Base-by-base conservation (phyloP, 2,888 invertebrate genomes). In the Eupithecia dodoneata region DNA sequence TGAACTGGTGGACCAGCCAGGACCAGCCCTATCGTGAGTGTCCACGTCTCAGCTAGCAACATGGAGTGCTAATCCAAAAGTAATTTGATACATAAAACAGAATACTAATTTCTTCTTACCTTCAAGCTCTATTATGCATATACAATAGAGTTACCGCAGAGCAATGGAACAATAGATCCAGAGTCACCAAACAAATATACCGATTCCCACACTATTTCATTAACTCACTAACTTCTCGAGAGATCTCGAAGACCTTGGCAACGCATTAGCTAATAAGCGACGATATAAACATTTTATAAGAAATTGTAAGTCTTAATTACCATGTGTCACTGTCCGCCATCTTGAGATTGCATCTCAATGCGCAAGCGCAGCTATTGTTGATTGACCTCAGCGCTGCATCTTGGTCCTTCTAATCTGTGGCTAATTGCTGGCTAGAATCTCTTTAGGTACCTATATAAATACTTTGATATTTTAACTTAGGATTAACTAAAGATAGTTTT, bases 141-240 rank as follows among this genome's bases (percentile, higher is more conserved):
- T 55, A 74, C 71, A 77, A 77, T 74, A 18, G 69, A 72, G 71
- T 52, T 47, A 72, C 72, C 52, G 45, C 42, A 59, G 72, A 66
- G 66, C 45, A 65, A 75, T 78, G 76, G 67, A 80, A 81, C 79
- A 77, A 81, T 79, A 71, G 77, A 74, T 81, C 71, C 42, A 75
- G 74, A 81, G 76, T 77, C 81, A 70, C 76, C 81, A 75, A 82
- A 82, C 82, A 82, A 82, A 81, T 82, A 80, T 76, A 79, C 78
- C 79, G 74, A 71, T 80, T 82, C 82, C 77, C 82, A 82, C 81
- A 82, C 80, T 82, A 80, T 81, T 82, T 81, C 82, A 79, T 79
- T 76, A 77, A 78, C 79, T 78, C 74, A 52, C 71, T 80, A 79
- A 78, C 75, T 79, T 80, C 77, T 79, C 69, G 78, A 67, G 79